Evolutionary conservation across 2,113 vertebrate genomes (phyloP).

Genomic region (Corythoichthys intestinalis): DNA sequence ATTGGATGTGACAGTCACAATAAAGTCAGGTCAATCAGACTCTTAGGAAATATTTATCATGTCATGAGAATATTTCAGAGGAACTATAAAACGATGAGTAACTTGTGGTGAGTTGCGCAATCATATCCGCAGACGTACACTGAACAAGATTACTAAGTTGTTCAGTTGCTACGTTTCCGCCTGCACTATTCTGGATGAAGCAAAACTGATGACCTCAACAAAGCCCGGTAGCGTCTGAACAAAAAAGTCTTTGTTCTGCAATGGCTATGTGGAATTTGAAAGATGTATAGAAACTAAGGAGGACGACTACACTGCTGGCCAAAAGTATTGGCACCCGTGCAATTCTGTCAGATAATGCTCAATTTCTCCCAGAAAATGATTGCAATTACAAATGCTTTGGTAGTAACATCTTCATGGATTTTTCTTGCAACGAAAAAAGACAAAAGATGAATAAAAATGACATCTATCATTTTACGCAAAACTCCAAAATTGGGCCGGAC

Average conservation of each 20-base stretch:
- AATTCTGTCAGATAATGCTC: too few relatives aligned
- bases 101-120: neutral
- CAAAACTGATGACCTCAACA: slow-evolving; percentile 24
- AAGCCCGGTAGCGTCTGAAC: neutral
- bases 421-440: too few relatives aligned
- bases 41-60: neutral
- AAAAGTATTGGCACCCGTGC: too few relatives aligned
- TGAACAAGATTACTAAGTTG: too few relatives aligned
- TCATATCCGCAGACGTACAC: neutral
- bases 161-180: neutral
- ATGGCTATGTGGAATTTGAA: slow-evolving; percentile 35
- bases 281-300: slow-evolving; percentile 1
- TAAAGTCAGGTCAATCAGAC: too few relatives aligned
- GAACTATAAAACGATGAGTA: neutral
- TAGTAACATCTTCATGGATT: too few relatives aligned
- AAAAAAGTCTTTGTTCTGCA: slow-evolving; percentile 42
- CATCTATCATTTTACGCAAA: too few relatives aligned
- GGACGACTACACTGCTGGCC: neutral
- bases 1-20: too few relatives aligned
- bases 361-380: too few relatives aligned
- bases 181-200: neutral
- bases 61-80: neutral
- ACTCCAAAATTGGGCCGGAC: too few relatives aligned
- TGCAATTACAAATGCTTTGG: too few relatives aligned
- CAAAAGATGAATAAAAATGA: too few relatives aligned